Evolutionary conservation across 2,113 vertebrate genomes (phyloP).

Genomic region (Microcebus murinus): DNA sequence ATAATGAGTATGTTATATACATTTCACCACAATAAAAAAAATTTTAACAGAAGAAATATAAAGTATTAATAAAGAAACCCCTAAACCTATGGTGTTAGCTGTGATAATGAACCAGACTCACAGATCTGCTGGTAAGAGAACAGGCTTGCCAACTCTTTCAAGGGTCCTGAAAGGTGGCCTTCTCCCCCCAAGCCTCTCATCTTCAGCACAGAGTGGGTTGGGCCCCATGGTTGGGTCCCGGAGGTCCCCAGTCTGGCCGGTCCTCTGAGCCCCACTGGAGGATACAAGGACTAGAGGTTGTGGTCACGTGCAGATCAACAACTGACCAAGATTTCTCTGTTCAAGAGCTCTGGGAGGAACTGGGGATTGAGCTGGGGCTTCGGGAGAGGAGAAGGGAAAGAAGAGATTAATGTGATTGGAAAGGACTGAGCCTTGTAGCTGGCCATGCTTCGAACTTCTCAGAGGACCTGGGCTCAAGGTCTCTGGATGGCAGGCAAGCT

Average conservation of each 20-base stretch:
- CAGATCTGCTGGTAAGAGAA: not conserved
- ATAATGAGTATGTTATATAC: no score
- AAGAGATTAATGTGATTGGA: not conserved
- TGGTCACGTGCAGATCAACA: not conserved
- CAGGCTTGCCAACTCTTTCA: not conserved
- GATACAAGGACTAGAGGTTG: not conserved
- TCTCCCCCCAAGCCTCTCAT: not conserved
- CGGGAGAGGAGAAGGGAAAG: not conserved
- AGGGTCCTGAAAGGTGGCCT: not conserved
- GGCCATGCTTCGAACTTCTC: not conserved
- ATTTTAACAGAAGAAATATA: not conserved
- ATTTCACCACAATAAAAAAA: not conserved
- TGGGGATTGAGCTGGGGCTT: not conserved
- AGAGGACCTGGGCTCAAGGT: not conserved
- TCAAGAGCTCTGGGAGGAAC: not conserved
- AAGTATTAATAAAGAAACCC: not conserved
- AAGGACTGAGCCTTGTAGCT: not conserved
- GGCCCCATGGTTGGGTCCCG: not conserved
- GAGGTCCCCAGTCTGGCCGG: not conserved
- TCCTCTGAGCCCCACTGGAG: not conserved
- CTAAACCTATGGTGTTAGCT: not conserved
- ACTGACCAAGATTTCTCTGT: not conserved
- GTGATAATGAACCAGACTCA: not conserved
- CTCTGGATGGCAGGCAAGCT: accelerated
- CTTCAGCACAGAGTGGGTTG: not conserved